Conservation (phyloP, 2,113 vertebrate species). For the Thinocorus orbignyianus region DNA sequence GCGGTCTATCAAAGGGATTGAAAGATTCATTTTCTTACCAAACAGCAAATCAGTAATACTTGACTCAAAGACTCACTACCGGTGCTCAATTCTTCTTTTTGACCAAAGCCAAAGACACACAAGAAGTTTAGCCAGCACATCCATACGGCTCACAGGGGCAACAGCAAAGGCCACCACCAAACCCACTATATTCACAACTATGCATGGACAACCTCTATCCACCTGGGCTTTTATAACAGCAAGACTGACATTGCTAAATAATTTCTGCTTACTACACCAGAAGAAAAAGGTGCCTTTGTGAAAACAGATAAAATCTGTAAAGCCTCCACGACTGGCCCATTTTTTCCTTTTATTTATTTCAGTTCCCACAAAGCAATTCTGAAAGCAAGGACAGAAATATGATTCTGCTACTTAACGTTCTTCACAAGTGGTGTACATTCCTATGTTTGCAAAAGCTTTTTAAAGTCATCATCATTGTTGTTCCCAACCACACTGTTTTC, state of each 20-base stretch:
- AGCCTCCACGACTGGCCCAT: neutral
- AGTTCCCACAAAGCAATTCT: neutral
- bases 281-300: neutral
- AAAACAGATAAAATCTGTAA: neutral
- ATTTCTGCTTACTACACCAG: neutral
- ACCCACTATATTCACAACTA: neutral
- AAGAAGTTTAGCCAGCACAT: neutral
- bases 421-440: accelerated
- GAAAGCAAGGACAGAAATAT: neutral
- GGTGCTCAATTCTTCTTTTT: neutral
- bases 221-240: neutral
- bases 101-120: neutral
- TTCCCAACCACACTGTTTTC: neutral
- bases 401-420: neutral
- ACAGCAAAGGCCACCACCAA: neutral
- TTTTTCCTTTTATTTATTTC: neutral
- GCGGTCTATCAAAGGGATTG: neutral
- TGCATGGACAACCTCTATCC: accelerated
- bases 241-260: neutral
- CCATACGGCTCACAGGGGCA: neutral
- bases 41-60: neutral
- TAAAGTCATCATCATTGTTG: neutral
- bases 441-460: neutral
- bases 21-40: neutral
- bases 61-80: neutral